Evolutionary conservation across 30 jellyfish, hydroid and myxozoan genomes (phyloP), one percentile per base, ranked within the genome.

Genomic region (Turritopsis rubra): DNA sequence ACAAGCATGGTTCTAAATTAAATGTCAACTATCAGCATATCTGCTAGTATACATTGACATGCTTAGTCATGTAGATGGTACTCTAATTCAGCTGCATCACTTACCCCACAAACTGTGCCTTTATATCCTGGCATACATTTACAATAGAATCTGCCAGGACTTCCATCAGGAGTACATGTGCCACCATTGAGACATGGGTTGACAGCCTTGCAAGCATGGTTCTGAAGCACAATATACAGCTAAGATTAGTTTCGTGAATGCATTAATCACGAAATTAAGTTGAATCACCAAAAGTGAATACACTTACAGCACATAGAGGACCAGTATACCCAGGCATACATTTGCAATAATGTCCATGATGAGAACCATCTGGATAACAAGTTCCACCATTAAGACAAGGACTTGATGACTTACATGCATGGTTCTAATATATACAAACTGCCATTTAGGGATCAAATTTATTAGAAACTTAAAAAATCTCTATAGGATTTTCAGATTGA

Each of bases 311-410:
- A 27, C 77, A 68, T 8, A 68, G 28, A 7, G 87, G 31, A 20
- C 96, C 96, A 13, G 87, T 79, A 87, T 74, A 89, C 27, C 96
- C 96, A n/a, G 71, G 70, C 81, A 82, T 89, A 92, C 96, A 89
- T 29, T 79, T 87, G 41, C 96, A 89, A 20, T 72, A 21, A 81
- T 83, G 84, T 78, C 84, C 82, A 26, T 84, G 75, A 18, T 89
- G 93, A 73, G 84, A 90, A 24, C 85, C 89, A 1, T 90, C 96
- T 20, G 92, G 93, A 0, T 75, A 75, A 65, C 96, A 89, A 29
- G 53, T 80, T 23, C 96, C 96, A 7, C 79, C 87, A 31, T 84
- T 89, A 60, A 82, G 92, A 65, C 96, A 89, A 21, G 96, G 96
- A 54, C 83, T 87, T 66, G 93, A 89, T 27, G 87, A 81, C 19